Evolutionary conservation across 2,113 vertebrate species (phyloP), one percentile per base, ranked within the genome.

Genomic region (Atrichornis clamosus): DNA sequence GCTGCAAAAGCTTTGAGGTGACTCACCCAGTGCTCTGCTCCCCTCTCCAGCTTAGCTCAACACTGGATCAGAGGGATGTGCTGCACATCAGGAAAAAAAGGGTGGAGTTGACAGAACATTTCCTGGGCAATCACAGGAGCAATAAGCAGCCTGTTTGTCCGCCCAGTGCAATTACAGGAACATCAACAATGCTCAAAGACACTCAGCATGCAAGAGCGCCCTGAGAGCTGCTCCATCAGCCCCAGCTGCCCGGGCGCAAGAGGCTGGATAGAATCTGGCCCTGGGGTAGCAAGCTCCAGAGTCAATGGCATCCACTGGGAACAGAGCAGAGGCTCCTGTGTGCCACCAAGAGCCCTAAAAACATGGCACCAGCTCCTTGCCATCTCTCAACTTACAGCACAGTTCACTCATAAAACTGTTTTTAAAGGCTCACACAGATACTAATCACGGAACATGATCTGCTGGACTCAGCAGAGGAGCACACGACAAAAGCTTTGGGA

Each of bases 91-190:
- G 93, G 93, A 90, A 93, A 69, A 70, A 93, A 90, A 92, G 92
- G 92, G 96, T 96, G 96, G 95, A 97, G 92, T n/a, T 89, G 85
- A 80, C 56, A 80, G 82, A 93, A 94, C 73, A 87, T 65, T 96
- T 96, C 96, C 96, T 93, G 92, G 46, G 92, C 88, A 95, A 94
- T 95, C 92, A 86, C 41, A 78, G 90, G 28, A 86, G 94, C 92
- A 94, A 74, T 78, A 86, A 75, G 80, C 73, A 86, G 90, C 87
- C 90, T 95, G 93, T 92, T 94, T 92, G 85, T 95, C 87, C 60
- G 75, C 76, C 65, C 69, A 18, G n/a, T 26, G 56, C 65, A 94
- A 96, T 94, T 78, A 90, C 37, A 75, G 77, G 60, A 77, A 67
- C 68, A 84, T 55, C 79, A 90, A 63, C 75, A 41, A 92, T 46